phyloP scores from a whole-genome alignment of 2,797 vertebrate species.

The Pseudomugil tenellus region DNA sequence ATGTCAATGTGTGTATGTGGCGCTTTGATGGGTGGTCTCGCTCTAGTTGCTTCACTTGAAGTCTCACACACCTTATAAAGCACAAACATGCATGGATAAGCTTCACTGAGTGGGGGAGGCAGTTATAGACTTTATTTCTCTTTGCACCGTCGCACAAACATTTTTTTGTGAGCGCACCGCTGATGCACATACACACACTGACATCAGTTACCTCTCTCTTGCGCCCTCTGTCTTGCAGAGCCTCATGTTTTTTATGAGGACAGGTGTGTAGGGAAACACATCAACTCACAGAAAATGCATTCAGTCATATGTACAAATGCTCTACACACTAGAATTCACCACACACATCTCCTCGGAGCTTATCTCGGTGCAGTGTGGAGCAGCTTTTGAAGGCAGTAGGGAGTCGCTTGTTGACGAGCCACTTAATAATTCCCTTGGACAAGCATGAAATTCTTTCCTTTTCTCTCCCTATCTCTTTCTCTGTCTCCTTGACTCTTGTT shows the following conservation, averaged over 20 bases:
- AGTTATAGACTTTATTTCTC: slow-evolving; percentile 37
- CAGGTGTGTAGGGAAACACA: slow-evolving; percentile 30
- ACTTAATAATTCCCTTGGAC: slow-evolving; percentile 80
- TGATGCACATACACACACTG: slow-evolving; percentile 8
- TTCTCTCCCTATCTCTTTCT: slow-evolving; percentile 46
- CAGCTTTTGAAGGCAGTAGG: slow-evolving; percentile 71
- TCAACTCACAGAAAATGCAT: slow-evolving; percentile 29
- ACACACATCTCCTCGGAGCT: slow-evolving; percentile 47
- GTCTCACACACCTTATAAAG: slow-evolving; percentile 20
- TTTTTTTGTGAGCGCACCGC: slow-evolving; percentile 19
- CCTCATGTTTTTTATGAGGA: not conserved
- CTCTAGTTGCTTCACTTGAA: slow-evolving; percentile 56
- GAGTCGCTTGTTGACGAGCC: slow-evolving; percentile 68
- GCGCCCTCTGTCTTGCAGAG: slow-evolving; percentile 10
- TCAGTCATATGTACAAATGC: slow-evolving; percentile 37
- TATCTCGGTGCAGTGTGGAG: slow-evolving; percentile 56
- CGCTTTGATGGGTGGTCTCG: slow-evolving; percentile 49
- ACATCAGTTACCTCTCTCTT: not conserved
- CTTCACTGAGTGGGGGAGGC: slow-evolving; percentile 26
- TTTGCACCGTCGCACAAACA: slow-evolving; percentile 39
- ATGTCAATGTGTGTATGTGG: slow-evolving; percentile 37
- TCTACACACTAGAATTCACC: slow-evolving; percentile 37
- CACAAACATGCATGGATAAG: slow-evolving; percentile 37
- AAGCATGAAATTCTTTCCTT: slow-evolving; percentile 73
- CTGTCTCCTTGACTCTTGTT: slow-evolving; percentile 42